Conservation (phyloP, 2,888 invertebrate genomes). For the Dioctria rufipes region DNA sequence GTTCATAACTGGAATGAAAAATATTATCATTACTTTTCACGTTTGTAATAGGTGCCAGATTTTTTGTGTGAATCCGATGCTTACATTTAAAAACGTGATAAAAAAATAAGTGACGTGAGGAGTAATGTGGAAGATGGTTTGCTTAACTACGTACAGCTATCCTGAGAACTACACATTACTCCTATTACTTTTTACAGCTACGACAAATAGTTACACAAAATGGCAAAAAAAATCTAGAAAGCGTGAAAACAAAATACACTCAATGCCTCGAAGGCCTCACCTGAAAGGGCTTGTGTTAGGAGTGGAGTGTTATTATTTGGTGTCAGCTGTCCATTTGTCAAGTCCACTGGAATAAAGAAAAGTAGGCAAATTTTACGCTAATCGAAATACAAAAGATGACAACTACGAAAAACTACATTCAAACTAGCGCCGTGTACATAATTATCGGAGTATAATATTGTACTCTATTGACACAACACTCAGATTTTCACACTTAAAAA, state of each 20-base stretch:
- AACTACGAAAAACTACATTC: conserved; percentile 18
- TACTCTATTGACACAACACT: not conserved
- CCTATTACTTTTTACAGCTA: too few species aligned
- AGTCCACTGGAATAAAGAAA: conserved; percentile 84
- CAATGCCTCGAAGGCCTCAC: conserved; percentile 73
- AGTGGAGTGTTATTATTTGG: conserved; percentile 97
- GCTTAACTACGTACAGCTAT: too few species aligned
- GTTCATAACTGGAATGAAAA: conserved; percentile 88
- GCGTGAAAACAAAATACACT: too few species aligned
- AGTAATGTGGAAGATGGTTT: too few species aligned
- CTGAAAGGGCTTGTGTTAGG: conserved; percentile 96
- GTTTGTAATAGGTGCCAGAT: too few species aligned
- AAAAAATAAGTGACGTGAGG: too few species aligned
- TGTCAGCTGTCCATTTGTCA: conserved; percentile 95
- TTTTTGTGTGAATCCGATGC: too few species aligned
- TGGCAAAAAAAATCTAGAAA: not conserved
- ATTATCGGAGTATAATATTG: not conserved
- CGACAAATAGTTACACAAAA: not conserved
- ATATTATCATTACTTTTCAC: not conserved
- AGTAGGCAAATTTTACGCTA: not conserved
- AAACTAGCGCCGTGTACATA: not conserved
- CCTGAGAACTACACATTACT: too few species aligned
- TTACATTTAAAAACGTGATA: too few species aligned
- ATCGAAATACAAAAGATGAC: not conserved
- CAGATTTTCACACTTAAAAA: not conserved